Conservation (phyloP, 2,113 vertebrate genomes). For the Aspidoscelis tigris region DNA sequence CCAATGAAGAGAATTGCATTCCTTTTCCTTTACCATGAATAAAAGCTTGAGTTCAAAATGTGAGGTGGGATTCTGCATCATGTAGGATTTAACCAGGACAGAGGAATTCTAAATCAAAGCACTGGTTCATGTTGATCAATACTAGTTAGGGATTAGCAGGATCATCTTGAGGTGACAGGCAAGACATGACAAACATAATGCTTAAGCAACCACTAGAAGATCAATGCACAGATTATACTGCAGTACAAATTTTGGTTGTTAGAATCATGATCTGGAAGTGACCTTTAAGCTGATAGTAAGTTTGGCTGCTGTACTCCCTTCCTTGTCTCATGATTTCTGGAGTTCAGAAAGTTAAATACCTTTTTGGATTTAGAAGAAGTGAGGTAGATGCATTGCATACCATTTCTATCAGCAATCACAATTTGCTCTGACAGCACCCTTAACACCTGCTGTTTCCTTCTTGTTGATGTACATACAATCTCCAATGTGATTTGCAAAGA, state of each 20-base stretch:
- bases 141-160: background rate
- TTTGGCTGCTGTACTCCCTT: background rate
- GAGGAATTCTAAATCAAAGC: background rate
- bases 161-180: background rate
- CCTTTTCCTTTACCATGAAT: background rate
- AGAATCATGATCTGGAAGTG: background rate
- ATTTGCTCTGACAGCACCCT: background rate
- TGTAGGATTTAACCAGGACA: background rate
- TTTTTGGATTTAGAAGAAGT: background rate
- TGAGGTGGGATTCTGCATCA: background rate
- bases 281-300: background rate
- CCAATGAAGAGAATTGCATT: background rate
- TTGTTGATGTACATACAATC: background rate
- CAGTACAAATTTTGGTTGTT: background rate
- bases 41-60: background rate
- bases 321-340: background rate
- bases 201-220: constrained; percentile 1
- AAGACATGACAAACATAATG: background rate
- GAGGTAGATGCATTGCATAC: constrained; percentile 7
- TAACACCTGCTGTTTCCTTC: constrained; percentile 12
- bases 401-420: constrained; percentile 23
- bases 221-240: background rate
- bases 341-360: background rate
- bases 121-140: background rate
- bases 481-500: constrained; percentile 11